These are phyloP conservation scores for Prionailurus viverrinus DNA, from an alignment of 2,113 vertebrate genomes.

Conservation along the genomic window DNA sequence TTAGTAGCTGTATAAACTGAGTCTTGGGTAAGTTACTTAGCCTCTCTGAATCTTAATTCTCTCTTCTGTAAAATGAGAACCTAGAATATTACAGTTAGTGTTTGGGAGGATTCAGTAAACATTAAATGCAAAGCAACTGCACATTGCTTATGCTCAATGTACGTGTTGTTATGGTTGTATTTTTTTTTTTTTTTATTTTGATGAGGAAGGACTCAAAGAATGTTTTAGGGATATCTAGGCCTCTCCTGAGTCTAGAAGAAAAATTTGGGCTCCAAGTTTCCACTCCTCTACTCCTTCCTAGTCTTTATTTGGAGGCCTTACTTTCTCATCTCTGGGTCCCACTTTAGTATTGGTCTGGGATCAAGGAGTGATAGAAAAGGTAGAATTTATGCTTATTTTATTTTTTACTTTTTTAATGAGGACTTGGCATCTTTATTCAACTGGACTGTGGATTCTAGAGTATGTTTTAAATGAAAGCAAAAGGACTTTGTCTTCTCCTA, in stretches of 20 bases:
- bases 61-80: background rate
- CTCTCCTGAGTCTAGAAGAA: background rate
- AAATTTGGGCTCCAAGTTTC: background rate
- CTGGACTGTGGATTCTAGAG: background rate
- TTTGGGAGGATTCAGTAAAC: background rate
- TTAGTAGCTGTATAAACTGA: background rate
- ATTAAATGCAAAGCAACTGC: background rate
- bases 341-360: background rate
- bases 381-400: constrained; percentile 24
- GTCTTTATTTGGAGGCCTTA: background rate
- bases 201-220: background rate
- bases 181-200: background rate
- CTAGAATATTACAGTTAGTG: background rate
- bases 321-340: background rate
- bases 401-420: background rate
- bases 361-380: constrained; percentile 19
- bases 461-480: constrained; percentile 2
- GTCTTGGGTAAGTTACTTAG: background rate
- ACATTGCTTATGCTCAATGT: background rate
- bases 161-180: background rate
- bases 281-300: background rate
- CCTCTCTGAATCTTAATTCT: background rate
- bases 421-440: background rate
- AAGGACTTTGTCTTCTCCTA: background rate
- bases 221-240: background rate